Base-by-base conservation (phyloP, 2,888 invertebrate genomes). In the Habrosyne pyritoides region DNA sequence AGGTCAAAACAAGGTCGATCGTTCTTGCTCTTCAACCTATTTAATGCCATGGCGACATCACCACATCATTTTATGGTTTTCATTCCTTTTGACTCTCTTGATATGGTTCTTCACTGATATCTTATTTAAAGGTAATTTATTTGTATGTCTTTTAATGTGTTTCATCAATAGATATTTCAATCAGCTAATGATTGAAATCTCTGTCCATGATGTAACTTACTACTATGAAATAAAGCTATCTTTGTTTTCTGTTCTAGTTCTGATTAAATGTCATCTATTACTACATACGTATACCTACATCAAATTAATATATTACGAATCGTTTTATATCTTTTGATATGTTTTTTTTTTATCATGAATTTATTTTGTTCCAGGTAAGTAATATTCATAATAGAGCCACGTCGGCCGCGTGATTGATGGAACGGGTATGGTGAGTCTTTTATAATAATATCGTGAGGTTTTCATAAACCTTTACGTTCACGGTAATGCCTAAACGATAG, bases 331-430 rank as follows among this genome's bases (percentile, higher is more conserved):
- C 24, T 24, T 24, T 24, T 24, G 24, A 24, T 5, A 24, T 24
- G 24, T 24, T 24, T 24, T 24, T 24, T 24, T 24, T 24, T 7
- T n/a, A 24, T 12, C 1, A 18, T 42, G 2, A 14, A 14, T 36
- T 14, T 36, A 36, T 18, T 18, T 42, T 42, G 42, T 42, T 42
- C n/a, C 42, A 42, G 42, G 42, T 42, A 18, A 42, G 42, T 42
- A 42, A 18, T 18, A 42, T 42, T 42, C 42, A 42, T 18, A 42
- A 42, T 42, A 42, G 2, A 18, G 12, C 42, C n/a, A 42, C 42
- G 14, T 8, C 14, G 14, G 36, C 14, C 36, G 3, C 2, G 14
- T 36, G 36, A 36, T 8, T 36, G 36, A 36, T 36, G 14, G 14
- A 14, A 14, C 18, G 18, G 8, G 7, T 42, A 18, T 18, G 18